Percentiles rank a stretch among this genome's conserved stretches.
phyloP scores from a whole-genome alignment of 1,140 invertebrate genomes.

The Pseudomyrmex concolor region DNA sequence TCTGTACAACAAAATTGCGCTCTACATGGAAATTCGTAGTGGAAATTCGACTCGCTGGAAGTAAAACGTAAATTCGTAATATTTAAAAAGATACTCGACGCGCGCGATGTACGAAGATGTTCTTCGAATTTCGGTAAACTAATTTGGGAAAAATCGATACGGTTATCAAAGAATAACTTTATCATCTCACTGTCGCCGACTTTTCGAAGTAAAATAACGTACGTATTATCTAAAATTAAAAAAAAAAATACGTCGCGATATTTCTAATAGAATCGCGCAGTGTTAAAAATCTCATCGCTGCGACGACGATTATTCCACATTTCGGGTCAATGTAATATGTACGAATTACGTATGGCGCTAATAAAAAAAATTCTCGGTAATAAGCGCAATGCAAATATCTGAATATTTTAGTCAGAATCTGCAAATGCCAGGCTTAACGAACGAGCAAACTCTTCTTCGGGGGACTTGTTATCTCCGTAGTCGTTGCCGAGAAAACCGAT shows the following conservation, averaged over 20 bases:
- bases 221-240: neutral
- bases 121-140: neutral
- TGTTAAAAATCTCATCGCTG: neutral
- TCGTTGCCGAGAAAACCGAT: slow-evolving; percentile 9
- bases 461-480: slow-evolving; percentile 48
- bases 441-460: slow-evolving; percentile 5
- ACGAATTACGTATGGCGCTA: neutral
- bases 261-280: neutral
- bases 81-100: slow-evolving; percentile 1
- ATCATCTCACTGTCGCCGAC: no score
- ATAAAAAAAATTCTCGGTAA: neutral
- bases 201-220: no score
- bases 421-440: slow-evolving; percentile 18
- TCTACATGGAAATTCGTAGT: slow-evolving; percentile 31
- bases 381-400: neutral
- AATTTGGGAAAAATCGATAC: neutral
- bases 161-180: slow-evolving; percentile 12
- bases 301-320: no score
- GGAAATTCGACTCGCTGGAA: slow-evolving; percentile 3
- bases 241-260: neutral
- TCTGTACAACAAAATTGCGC: slow-evolving; percentile 12
- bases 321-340: neutral
- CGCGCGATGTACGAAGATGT: neutral
- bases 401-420: slow-evolving; percentile 19
- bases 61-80: slow-evolving; percentile 22